Percentiles rank a stretch among this genome's conserved stretches.
phyloP scores from a whole-genome alignment of 1,140 invertebrate genomes.

The Neuroterus valhalla region DNA sequence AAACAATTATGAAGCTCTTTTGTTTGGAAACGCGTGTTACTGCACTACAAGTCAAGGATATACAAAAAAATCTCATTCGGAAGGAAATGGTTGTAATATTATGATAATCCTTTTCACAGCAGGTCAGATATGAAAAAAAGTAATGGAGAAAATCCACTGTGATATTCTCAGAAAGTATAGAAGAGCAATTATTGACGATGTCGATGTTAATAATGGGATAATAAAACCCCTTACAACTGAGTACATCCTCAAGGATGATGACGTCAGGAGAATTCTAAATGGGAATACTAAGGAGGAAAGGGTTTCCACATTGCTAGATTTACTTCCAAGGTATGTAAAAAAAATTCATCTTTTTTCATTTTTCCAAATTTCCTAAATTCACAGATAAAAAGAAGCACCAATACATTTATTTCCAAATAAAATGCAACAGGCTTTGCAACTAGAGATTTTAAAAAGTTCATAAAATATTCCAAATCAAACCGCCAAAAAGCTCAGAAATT shows the following conservation, averaged over 20 bases:
- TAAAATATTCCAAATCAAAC: no score
- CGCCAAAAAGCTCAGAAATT: no score
- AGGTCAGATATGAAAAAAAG: slow-evolving; percentile 32
- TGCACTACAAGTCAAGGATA: no score
- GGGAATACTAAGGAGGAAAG: slow-evolving; percentile 53
- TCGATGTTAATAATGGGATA: slow-evolving; percentile 68
- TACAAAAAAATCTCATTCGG: no score
- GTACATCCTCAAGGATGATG: slow-evolving; percentile 60
- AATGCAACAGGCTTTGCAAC: neutral
- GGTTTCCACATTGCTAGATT: slow-evolving; percentile 60
- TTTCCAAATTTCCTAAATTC: no score
- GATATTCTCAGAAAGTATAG: slow-evolving; percentile 61
- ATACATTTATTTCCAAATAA: neutral
- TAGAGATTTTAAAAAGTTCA: no score
- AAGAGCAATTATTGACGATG: slow-evolving; percentile 62
- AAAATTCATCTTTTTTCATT: neutral
- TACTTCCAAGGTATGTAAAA: slow-evolving; percentile 62
- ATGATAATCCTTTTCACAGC: neutral
- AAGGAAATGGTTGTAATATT: no score
- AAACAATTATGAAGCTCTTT: no score
- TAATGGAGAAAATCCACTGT: slow-evolving; percentile 63
- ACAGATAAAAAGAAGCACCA: neutral
- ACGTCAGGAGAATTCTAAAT: slow-evolving; percentile 58
- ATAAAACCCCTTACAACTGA: slow-evolving; percentile 55
- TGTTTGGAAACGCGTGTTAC: no score